phyloP scores from a whole-genome alignment of 1,140 invertebrate genomes.

The Steinernema feltiae region DNA sequence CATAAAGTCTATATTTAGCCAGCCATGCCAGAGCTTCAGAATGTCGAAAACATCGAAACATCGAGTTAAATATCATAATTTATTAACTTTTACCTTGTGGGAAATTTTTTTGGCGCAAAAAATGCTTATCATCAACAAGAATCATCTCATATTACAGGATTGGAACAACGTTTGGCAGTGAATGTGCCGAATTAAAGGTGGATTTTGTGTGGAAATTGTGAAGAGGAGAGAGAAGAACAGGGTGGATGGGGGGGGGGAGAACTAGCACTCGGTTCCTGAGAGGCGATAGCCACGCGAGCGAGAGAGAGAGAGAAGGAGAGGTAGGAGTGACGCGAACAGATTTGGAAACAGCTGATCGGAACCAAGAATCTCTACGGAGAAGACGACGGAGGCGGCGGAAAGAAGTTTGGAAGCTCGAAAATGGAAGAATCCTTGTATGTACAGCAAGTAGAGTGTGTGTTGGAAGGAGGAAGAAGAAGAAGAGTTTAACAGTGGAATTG shows the following conservation, averaged over 20 bases:
- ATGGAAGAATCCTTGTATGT: not conserved
- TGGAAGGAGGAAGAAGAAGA: not conserved
- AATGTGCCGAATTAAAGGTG: not conserved
- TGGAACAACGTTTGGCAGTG: not conserved
- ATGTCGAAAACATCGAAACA: too few relatives aligned
- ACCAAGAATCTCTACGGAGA: conserved; percentile 3
- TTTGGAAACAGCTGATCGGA: not conserved
- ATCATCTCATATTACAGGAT: not conserved
- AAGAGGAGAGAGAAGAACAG: not conserved
- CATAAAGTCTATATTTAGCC: too few relatives aligned
- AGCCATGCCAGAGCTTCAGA: too few relatives aligned
- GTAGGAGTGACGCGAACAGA: not conserved
- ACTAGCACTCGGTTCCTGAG: conserved; percentile 2
- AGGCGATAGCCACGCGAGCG: not conserved
- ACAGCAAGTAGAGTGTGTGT: not conserved
- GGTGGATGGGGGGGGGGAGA: not conserved
- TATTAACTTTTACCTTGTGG: too few relatives aligned
- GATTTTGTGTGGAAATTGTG: not conserved
- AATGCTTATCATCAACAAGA: not conserved
- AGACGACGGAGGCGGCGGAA: not conserved
- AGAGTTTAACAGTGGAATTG: not conserved
- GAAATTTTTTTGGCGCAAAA: too few relatives aligned
- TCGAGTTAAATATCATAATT: too few relatives aligned
- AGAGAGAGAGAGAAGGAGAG: not conserved
- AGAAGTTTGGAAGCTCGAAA: conserved; percentile 1